phyloP scores from a whole-genome alignment of 2,888 invertebrate species.

The Drosophila aldrichi region DNA sequence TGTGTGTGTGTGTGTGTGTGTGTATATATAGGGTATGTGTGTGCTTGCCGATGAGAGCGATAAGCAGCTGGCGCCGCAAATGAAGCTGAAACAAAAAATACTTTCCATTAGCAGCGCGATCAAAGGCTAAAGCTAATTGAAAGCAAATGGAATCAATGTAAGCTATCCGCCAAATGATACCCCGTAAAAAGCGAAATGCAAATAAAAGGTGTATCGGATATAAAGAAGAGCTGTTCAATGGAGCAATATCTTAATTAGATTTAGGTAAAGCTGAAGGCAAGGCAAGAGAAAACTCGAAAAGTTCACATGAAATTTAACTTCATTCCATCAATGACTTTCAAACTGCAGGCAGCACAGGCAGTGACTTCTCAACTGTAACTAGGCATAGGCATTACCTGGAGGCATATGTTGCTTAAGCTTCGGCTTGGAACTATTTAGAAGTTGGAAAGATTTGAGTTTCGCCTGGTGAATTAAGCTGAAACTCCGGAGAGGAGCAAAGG shows the following conservation, averaged over 20 bases:
- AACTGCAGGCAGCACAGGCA: too few relatives aligned
- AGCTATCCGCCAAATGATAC: slow-evolving; percentile 1
- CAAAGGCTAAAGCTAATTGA: slow-evolving; percentile 5
- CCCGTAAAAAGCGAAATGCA: background rate
- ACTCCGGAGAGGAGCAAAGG: too few relatives aligned
- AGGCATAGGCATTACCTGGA: too few relatives aligned
- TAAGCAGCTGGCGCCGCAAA: slow-evolving; percentile 7
- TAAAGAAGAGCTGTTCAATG: background rate
- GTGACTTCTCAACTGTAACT: too few relatives aligned
- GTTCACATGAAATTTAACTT: background rate
- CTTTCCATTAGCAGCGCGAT: slow-evolving; percentile 3
- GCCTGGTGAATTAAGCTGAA: too few relatives aligned
- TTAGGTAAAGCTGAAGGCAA: background rate
- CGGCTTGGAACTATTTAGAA: too few relatives aligned
- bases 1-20: background rate
- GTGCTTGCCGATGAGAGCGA: slow-evolving; percentile 4
- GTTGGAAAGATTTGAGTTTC: too few relatives aligned
- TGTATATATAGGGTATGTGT: background rate
- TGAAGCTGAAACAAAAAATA: slow-evolving; percentile 10
- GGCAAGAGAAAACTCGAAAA: background rate
- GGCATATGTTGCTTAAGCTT: too few relatives aligned
- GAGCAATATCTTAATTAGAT: background rate
- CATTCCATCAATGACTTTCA: background rate
- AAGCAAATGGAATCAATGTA: slow-evolving; percentile 8
- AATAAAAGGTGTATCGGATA: background rate